Percentiles rank a stretch among this genome's conserved stretches.
Conservation (phyloP, 92 coral and sea anemone genomes). For the Parazoanthus swiftii region DNA sequence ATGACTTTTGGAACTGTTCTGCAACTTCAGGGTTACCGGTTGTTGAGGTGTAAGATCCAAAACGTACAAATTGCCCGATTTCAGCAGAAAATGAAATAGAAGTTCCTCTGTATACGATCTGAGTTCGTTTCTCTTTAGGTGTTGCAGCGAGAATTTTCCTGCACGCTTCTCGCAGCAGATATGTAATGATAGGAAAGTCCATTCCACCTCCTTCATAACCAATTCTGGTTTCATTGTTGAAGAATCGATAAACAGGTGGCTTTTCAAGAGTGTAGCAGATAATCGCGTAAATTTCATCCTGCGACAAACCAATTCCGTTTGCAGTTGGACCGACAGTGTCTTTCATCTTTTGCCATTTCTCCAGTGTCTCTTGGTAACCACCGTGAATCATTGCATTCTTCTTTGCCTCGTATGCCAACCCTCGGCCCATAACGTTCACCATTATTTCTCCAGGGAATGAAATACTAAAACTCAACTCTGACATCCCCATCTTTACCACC, state of each 20-base stretch:
- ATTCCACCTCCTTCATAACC: slow-evolving; percentile 74
- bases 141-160: slow-evolving; percentile 67
- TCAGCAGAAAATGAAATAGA: slow-evolving; percentile 58
- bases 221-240: slow-evolving; percentile 67
- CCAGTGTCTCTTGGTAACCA: slow-evolving; percentile 65
- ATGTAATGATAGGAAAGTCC: slow-evolving; percentile 77
- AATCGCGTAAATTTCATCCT: slow-evolving; percentile 59
- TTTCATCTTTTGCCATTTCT: slow-evolving; percentile 52
- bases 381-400: slow-evolving; percentile 72
- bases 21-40: slow-evolving; percentile 59
- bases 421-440: slow-evolving; percentile 72
- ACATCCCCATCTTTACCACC: slow-evolving; percentile 63
- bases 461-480: slow-evolving; percentile 60
- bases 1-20: slow-evolving; percentile 52
- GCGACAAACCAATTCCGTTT: slow-evolving; percentile 56
- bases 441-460: slow-evolving; percentile 74
- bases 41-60: slow-evolving; percentile 75
- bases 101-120: slow-evolving; percentile 67
- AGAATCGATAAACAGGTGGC: slow-evolving; percentile 73
- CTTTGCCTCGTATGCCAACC: slow-evolving; percentile 68
- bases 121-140: slow-evolving; percentile 61
- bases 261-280: slow-evolving; percentile 71
- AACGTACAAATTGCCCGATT: slow-evolving; percentile 62
- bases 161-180: slow-evolving; percentile 74
- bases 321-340: slow-evolving; percentile 25